Base-by-base conservation (phyloP, 2,113 vertebrate genomes). In the Muscicapa adusta region DNA sequence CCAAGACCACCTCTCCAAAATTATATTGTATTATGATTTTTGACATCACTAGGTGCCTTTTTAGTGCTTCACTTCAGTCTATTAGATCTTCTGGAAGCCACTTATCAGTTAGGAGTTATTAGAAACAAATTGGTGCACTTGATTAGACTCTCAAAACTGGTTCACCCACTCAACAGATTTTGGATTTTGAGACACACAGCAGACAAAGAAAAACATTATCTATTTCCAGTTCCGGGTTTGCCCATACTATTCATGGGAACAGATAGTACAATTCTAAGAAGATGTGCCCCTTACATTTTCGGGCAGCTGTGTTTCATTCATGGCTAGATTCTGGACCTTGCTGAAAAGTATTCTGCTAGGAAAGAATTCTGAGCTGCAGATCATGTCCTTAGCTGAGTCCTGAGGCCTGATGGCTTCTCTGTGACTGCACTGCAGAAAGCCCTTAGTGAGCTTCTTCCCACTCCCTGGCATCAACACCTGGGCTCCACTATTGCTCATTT, bases 341-440 rank as follows among this genome's bases (percentile, higher is more conserved):
- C 62, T 85, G 75, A 42, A 88, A 83, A 76, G 19, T 25, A 7
- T 43, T 62, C 17, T 62, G 17, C 31, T 54, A 29, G 20, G 33
- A 62, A 70, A 71, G 15, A 60, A 54, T 43, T 47, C 12, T 0
- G 5, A 65, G 34, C 16, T 42, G 28, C 38, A 86, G 33, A 83
- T 50, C 14, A 45, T 75, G 14, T 61, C 33, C 43, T 73, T 17
- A 66, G 56, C 10, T 24, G 50, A 4, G 19, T 68, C 33, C n/a
- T 0, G 0, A 88, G 66, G 71, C 26, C 29, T 11, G 6, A 18
- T 0, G 3, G 26, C 40, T 82, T 6, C 47, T 57, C 54, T 51
- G 34, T 81, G 42, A 77, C 36, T 85, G 45, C 58, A 18, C 31
- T 63, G 40, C 48, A 67, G 40, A 93, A 89, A 74, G 43, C n/a